These are phyloP conservation scores for Pomacea maculata DNA, from an alignment of 1,140 invertebrate genomes.

Conservation along the genomic window DNA sequence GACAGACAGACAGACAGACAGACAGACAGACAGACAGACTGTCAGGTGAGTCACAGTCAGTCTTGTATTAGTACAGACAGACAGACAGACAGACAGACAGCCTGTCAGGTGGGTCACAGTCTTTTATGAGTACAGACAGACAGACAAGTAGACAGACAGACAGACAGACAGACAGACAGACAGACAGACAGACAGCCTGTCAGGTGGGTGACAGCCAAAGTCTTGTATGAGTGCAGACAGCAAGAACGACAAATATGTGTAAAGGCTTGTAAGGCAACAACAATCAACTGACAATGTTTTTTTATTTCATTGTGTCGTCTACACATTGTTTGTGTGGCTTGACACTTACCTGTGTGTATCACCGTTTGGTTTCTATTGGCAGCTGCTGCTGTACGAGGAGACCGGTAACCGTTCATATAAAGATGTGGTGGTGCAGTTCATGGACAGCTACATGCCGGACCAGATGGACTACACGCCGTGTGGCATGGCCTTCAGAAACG, in stretches of 20 bases:
- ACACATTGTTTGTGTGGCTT: too few species aligned
- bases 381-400: conserved; percentile 46
- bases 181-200: conserved; percentile 65
- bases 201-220: too few species aligned
- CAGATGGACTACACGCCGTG: conserved; percentile 44
- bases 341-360: too few species aligned
- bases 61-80: too few species aligned
- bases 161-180: conserved; percentile 20
- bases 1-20: too few species aligned
- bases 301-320: too few species aligned
- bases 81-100: conserved; percentile 68
- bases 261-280: too few species aligned
- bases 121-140: conserved; percentile 72
- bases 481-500: conserved; percentile 47
- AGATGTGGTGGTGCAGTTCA: conserved; percentile 26
- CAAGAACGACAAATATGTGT: too few species aligned
- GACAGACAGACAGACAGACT: too few species aligned
- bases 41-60: conserved; percentile 35
- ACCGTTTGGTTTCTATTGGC: background rate
- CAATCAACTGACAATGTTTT: too few species aligned
- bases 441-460: conserved; percentile 43
- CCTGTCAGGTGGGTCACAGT: conserved; percentile 33
- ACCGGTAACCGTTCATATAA: conserved; percentile 34
- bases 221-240: too few species aligned
- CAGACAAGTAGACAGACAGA: conserved; percentile 36